These are phyloP conservation scores for Schizaphis graminum DNA, from an alignment of 2,888 invertebrate species.

Conservation along the genomic window DNA sequence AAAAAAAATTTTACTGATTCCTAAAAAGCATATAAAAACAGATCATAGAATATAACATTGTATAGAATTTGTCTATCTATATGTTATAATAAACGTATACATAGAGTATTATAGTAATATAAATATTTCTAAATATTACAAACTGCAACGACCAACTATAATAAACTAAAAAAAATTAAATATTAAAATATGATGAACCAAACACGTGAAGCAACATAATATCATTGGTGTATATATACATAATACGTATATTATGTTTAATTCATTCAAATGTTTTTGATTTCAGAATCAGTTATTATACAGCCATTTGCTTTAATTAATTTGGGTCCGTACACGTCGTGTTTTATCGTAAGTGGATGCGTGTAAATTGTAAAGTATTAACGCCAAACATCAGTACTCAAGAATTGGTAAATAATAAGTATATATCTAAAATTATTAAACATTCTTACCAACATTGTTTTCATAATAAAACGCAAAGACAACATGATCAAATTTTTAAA, in stretches of 20 bases:
- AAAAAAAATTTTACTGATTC: background rate
- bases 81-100: background rate
- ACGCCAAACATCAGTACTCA: background rate
- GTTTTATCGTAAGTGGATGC: conserved; percentile 47
- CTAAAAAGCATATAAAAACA: conserved; percentile 13
- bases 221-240: background rate
- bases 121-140: background rate
- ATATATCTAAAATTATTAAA: background rate
- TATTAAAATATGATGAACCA: background rate
- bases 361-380: background rate
- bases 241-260: no score
- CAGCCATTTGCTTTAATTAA: background rate
- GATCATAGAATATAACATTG: background rate
- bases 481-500: conserved; percentile 18
- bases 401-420: conserved; percentile 19
- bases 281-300: conserved; percentile 27
- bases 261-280: background rate
- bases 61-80: background rate
- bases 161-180: background rate
- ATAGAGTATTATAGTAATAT: background rate
- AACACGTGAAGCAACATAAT: background rate
- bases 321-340: background rate
- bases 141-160: background rate
- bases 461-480: background rate
- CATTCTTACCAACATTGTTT: background rate